A percentile compares a stretch with the other conserved stretches of the same genome.
Evolutionary conservation across 2,797 vertebrate species (phyloP).

Genomic region (Chelon labrosus): DNA sequence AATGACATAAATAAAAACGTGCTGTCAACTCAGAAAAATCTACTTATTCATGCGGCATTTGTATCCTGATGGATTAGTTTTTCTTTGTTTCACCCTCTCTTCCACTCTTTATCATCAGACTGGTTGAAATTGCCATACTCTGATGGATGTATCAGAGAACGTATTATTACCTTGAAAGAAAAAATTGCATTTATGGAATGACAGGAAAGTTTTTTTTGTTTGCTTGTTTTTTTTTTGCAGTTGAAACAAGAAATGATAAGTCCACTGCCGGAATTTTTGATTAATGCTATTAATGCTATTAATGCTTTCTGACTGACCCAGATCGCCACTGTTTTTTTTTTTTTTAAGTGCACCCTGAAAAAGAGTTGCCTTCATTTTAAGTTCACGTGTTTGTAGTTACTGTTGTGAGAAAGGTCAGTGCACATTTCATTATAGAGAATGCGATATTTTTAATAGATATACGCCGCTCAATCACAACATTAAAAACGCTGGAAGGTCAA

Average conservation of each 20-base stretch:
- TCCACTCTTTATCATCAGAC: not conserved
- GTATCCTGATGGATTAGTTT: constrained; percentile 4
- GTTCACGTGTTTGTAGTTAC: no score
- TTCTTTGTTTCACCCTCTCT: not conserved
- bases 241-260: not conserved
- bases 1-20: not conserved
- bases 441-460: no score
- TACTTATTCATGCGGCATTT: not conserved
- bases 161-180: not conserved
- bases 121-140: not conserved
- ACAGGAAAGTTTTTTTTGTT: no score
- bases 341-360: no score
- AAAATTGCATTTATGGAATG: not conserved
- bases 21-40: not conserved
- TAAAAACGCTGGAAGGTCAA: no score
- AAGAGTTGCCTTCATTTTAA: no score
- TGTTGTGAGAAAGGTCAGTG: no score
- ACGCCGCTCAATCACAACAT: no score
- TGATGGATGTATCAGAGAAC: not conserved
- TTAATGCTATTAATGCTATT: not conserved
- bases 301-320: not conserved
- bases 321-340: not conserved
- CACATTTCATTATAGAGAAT: no score
- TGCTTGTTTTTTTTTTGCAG: not conserved
- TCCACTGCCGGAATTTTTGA: not conserved